Evolutionary conservation across 2,113 vertebrate species (phyloP), one percentile per base, ranked within the genome.

Genomic region (Typhlomys cinereus): DNA sequence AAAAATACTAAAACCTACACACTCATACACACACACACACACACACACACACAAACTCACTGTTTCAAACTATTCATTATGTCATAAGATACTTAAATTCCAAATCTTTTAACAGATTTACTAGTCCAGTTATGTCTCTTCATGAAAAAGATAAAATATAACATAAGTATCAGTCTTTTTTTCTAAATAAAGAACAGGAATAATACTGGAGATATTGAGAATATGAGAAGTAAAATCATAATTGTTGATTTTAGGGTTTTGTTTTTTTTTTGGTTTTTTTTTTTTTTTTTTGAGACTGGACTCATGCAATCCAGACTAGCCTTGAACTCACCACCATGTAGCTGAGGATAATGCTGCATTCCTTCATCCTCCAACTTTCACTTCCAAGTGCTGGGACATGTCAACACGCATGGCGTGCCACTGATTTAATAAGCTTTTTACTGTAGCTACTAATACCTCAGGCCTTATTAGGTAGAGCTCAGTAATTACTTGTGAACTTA

Each of bases 1-100:
- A 85, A 85, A 96, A 90, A 46, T n/a, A 85, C 34, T 85, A 70
- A 78, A 73, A 85, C 50, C 83, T 93, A 80, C 61, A 92, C 48
- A n/a, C n/a, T n/a, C n/a, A n/a, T n/a, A n/a, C n/a, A n/a, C n/a
- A n/a, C n/a, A n/a, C n/a, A n/a, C n/a, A n/a, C n/a, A n/a, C n/a
- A n/a, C n/a, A n/a, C n/a, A n/a, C n/a, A n/a, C n/a, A n/a, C n/a
- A n/a, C 52, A 54, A 57, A 39, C 10, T 93, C 39, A 93, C 50
- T 48, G 85, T 73, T 48, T 85, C 21, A 91, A 91, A 94, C 73
- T 87, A 88, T 52, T 80, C 18, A 1, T 66, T 89, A 82, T 14
- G 89, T 29, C 25, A 25, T 67, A 50, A 0, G 86, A 31, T 54
- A 79, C 13, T 50, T 46, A 85, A 84, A 90, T 21, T 75, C 31